Conservation (phyloP, 2,888 invertebrate species). For the Sphinx pinastri region DNA sequence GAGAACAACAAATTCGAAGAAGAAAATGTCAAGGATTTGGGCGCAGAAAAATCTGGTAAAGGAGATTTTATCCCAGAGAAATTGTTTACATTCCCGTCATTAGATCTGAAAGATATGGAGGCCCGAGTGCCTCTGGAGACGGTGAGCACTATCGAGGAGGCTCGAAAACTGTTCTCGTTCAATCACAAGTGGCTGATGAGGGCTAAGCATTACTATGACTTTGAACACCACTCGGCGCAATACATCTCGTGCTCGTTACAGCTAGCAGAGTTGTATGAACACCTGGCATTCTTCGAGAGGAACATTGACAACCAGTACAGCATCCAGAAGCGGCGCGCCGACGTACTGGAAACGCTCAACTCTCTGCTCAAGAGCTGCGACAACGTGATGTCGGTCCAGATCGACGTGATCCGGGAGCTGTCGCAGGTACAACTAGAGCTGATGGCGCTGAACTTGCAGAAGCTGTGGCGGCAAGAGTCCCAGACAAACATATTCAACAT, state of each 20-base stretch:
- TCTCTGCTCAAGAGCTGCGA: constrained; percentile 79
- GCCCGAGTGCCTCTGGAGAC: constrained; percentile 58
- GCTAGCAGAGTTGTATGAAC: constrained; percentile 86
- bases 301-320: constrained; percentile 85
- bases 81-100: constrained; percentile 62
- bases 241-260: constrained; percentile 85
- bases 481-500: constrained; percentile 69
- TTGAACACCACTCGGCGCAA: constrained; percentile 83
- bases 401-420: constrained; percentile 82
- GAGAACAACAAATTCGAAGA: constrained; percentile 55
- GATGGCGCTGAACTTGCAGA: constrained; percentile 85
- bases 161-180: constrained; percentile 80
- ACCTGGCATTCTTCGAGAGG: constrained; percentile 88
- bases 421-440: constrained; percentile 86
- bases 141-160: constrained; percentile 69
- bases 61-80: constrained; percentile 60
- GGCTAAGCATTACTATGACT: constrained; percentile 83
- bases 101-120: constrained; percentile 70
- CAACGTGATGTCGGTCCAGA: constrained; percentile 80
- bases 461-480: constrained; percentile 80
- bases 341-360: constrained; percentile 83
- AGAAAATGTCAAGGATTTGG: constrained; percentile 67
- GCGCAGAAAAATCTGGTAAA: constrained; percentile 63
- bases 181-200: constrained; percentile 85
- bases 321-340: constrained; percentile 84